A percentile compares a stretch with the other conserved stretches of the same genome.
Conservation (phyloP, 2,888 invertebrate genomes). For the Papilio elwesi region DNA sequence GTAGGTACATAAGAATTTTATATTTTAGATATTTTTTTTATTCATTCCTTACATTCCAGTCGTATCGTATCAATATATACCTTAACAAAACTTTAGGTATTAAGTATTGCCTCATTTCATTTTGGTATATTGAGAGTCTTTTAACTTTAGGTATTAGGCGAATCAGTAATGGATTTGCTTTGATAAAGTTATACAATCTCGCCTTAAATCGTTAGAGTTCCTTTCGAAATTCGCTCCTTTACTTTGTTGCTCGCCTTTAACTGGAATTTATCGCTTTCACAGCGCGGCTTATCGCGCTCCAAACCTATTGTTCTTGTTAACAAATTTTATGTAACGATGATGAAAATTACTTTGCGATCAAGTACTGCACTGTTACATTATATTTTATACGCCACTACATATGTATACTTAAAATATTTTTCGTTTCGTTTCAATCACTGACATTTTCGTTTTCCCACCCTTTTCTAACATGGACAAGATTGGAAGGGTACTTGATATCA, state of each 20-base stretch:
- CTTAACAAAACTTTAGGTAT: background rate
- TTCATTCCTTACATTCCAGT: no score
- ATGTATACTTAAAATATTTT: no score
- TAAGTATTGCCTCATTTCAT: background rate
- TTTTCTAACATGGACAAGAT: no score
- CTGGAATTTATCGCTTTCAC: slow-evolving; percentile 4
- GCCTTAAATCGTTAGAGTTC: slow-evolving; percentile 9
- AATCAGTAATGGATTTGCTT: background rate
- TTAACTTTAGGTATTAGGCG: background rate
- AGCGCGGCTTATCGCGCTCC: background rate
- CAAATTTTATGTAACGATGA: slow-evolving; percentile 11
- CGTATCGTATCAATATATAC: no score
- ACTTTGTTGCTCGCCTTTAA: background rate
- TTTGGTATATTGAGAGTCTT: background rate
- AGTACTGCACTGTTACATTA: background rate
- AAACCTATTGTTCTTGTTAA: slow-evolving; percentile 18
- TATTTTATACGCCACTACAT: no score
- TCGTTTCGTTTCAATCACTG: no score
- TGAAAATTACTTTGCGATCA: slow-evolving; percentile 16
- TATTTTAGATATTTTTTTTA: no score
- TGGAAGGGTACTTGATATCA: no score
- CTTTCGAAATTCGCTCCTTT: background rate
- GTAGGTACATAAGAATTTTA: background rate
- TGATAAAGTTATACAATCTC: slow-evolving; percentile 9
- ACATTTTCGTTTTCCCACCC: no score